Base-by-base conservation (phyloP, 2,888 invertebrate genomes). In the Nemotelus nigrinus region DNA sequence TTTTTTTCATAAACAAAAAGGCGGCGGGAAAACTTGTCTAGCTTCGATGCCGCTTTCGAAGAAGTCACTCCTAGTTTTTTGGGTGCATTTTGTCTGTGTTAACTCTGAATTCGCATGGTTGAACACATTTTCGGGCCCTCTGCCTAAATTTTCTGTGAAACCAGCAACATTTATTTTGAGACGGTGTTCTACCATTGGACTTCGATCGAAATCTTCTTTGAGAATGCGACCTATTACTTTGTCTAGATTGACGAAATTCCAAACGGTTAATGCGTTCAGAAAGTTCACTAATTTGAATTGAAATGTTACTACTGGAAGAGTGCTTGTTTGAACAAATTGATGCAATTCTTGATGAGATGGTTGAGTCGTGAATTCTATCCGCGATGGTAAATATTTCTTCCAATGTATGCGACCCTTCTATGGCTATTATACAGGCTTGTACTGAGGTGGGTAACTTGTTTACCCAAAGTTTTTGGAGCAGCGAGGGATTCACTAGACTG, bases 321-420 rank as follows among this genome's bases (percentile, higher is more conserved):
- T 25, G 25, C 25, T 25, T 25, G 25, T 25, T 25, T 25, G 25
- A 25, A 25, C 25, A 25, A 25, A 25, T 25, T 0, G 25, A 25
- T 25, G 25, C 25, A 25, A 25, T 25, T 47, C 47, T 43, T 48
- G 60, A 2, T 43, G 60, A 58, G 2, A 45, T 6, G 10, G 44
- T 44, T 5, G 76, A 57, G 25, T 77, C 68, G 47, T 58, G 39
- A 41, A 77, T 77, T 58, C 58, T 68, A 60, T 77, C 77, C 2
- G 68, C 77, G 25, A 77, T 77, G 3, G n/a, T 2, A 2, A 77
- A 58, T 6, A 77, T 8, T 60, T 77, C 50, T 25, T 63, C 64
- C 41, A n/a, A 53, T 41, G 48, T 64, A 7, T 74, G 43, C 25
- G 57, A 47, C 0, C 6, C 3, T n/a, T 58, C 48, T 3, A 57